phyloP scores from a whole-genome alignment of 2,113 vertebrate species.

The Dermatemys mawii region DNA sequence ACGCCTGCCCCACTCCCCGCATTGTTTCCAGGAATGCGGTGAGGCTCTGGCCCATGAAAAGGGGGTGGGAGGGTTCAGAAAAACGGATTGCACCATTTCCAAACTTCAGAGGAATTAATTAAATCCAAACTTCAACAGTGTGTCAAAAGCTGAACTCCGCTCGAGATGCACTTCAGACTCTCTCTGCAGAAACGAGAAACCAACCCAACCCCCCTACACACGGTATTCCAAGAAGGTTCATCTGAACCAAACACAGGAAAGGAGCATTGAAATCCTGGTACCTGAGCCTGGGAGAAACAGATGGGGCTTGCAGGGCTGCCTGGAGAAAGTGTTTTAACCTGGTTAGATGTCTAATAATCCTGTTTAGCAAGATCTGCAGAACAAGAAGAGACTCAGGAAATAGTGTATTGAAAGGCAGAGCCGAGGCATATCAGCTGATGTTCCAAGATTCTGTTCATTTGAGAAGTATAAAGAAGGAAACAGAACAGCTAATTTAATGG shows the following conservation, averaged over 20 bases:
- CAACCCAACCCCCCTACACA: not conserved
- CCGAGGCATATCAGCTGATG: conserved; percentile 15
- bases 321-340: not conserved
- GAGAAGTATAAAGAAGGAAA: not conserved
- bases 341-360: conserved; percentile 28
- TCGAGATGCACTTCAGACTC: conserved; percentile 70
- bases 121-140: conserved; percentile 78
- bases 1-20: not conserved
- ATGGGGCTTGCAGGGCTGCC: not conserved
- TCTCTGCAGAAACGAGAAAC: conserved; percentile 28
- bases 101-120: conserved; percentile 77
- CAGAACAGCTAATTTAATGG: not conserved
- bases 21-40: conserved; percentile 73
- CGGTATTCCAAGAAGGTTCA: conserved; percentile 43
- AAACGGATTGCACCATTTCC: conserved; percentile 72
- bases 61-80: conserved; percentile 39
- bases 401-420: not conserved
- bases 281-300: not conserved
- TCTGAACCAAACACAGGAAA: not conserved
- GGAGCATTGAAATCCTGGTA: conserved; percentile 32
- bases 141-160: conserved; percentile 65
- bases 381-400: conserved; percentile 52
- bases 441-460: not conserved
- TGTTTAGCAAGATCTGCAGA: conserved; percentile 34
- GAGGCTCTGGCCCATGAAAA: conserved; percentile 76